phyloP scores from a whole-genome alignment of 2,797 vertebrate genomes.

The Nannoperca obscura region DNA sequence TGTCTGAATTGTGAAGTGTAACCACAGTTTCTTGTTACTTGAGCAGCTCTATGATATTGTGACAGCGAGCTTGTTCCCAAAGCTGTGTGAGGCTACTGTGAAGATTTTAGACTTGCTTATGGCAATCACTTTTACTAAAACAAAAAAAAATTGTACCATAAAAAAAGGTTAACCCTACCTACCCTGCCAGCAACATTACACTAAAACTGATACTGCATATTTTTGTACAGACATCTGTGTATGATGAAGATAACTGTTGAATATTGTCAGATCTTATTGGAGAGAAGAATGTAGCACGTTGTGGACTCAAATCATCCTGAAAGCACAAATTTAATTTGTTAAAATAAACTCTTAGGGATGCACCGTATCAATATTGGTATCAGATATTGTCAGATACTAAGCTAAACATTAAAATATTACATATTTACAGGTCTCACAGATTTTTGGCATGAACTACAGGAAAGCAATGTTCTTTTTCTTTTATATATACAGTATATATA shows the following conservation, averaged over 20 bases:
- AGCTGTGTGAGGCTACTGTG: constrained; percentile 71
- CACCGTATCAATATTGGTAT: constrained; percentile 11
- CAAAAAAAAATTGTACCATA: constrained; percentile 30
- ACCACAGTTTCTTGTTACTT: constrained; percentile 72
- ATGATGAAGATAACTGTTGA: constrained; percentile 67
- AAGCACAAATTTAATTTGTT: constrained; percentile 59
- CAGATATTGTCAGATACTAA: constrained; percentile 5
- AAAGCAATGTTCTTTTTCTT: constrained; percentile 33
- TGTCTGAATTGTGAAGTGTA: constrained; percentile 71
- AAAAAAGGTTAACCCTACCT: constrained; percentile 57
- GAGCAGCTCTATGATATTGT: constrained; percentile 70
- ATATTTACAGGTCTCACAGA: constrained; percentile 23
- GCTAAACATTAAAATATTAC: constrained; percentile 18
- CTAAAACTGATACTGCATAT: constrained; percentile 65
- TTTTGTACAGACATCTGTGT: constrained; percentile 78
- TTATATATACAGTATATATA: constrained; percentile 11
- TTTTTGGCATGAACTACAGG: constrained; percentile 15
- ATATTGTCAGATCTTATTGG: constrained; percentile 62
- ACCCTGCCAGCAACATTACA: constrained; percentile 65
- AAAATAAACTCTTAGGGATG: constrained; percentile 24
- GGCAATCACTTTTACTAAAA: constrained; percentile 78
- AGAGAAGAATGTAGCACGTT: constrained; percentile 71
- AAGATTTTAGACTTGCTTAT: constrained; percentile 68
- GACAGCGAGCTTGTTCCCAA: constrained; percentile 61
- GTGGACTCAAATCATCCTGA: constrained; percentile 55